These are phyloP conservation scores for Pelobates fuscus DNA, from an alignment of 2,113 vertebrate species.

Conservation along the genomic window DNA sequence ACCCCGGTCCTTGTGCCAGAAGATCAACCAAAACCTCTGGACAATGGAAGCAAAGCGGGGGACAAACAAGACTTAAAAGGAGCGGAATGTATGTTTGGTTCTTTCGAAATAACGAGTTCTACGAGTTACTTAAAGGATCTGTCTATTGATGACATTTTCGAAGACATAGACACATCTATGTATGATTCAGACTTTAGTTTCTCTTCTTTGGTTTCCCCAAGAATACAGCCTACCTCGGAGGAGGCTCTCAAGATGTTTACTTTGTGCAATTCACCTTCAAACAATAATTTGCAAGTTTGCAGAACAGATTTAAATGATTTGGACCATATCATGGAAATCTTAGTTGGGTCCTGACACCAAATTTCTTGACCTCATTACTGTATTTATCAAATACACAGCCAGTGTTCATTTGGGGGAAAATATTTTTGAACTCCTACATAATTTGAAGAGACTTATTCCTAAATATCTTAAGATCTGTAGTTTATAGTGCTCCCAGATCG, in stretches of 20 bases:
- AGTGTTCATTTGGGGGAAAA: neutral
- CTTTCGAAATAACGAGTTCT: slow-evolving; percentile 76
- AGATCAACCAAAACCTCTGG: slow-evolving; percentile 60
- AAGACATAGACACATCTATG: slow-evolving; percentile 88
- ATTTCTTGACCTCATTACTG: neutral
- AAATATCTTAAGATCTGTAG: no score
- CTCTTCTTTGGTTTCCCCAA: slow-evolving; percentile 61
- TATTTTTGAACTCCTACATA: neutral
- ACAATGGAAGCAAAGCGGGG: slow-evolving; percentile 54
- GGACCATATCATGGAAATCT: slow-evolving; percentile 88
- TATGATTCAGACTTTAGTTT: slow-evolving; percentile 80
- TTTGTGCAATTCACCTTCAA: slow-evolving; percentile 66
- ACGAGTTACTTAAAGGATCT: slow-evolving; percentile 83
- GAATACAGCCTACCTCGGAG: slow-evolving; percentile 63
- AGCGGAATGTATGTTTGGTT: slow-evolving; percentile 65
- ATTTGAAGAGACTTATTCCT: neutral
- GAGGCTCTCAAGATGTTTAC: slow-evolving; percentile 71
- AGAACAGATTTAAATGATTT: slow-evolving; percentile 80
- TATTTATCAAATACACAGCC: neutral
- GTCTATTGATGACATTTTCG: slow-evolving; percentile 82
- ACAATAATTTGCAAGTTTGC: slow-evolving; percentile 72
- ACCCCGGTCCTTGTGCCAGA: slow-evolving; percentile 66
- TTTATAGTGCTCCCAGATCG: slow-evolving; percentile 44
- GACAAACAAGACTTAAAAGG: slow-evolving; percentile 63
- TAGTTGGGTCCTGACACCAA: slow-evolving; percentile 74